Conservation (phyloP, 2,797 vertebrate genomes). For the Aythya fuligula region DNA sequence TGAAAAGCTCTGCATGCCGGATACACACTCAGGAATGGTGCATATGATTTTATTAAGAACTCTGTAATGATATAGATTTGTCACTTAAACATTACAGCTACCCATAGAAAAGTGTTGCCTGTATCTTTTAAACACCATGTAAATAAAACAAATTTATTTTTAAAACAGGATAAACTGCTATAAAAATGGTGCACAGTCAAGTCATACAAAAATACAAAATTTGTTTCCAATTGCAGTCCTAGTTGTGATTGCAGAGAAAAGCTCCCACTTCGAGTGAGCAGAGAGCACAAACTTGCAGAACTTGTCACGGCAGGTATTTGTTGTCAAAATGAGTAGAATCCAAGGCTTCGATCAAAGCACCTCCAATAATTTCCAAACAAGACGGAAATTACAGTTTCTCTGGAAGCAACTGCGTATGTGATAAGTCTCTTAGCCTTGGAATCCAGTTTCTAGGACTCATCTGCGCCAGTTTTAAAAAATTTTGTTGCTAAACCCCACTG, state of each 20-base stretch:
- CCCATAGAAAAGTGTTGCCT: constrained; percentile 73
- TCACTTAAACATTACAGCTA: constrained; percentile 73
- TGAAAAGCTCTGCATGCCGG: constrained; percentile 31
- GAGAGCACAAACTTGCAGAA: constrained; percentile 58
- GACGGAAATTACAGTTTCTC: constrained; percentile 42
- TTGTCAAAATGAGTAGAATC: constrained; percentile 69
- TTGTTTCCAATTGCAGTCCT: constrained; percentile 78
- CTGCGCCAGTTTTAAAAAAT: constrained; percentile 29
- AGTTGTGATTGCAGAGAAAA: constrained; percentile 78
- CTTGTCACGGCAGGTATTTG: constrained; percentile 54
- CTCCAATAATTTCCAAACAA: constrained; percentile 41
- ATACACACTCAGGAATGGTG: constrained; percentile 48
- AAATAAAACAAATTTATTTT: constrained; percentile 81
- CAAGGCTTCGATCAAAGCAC: constrained; percentile 56
- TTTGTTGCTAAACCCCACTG: constrained; percentile 18
- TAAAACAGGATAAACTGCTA: constrained; percentile 80
- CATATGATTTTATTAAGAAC: constrained; percentile 29
- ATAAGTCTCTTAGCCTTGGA: constrained; percentile 16
- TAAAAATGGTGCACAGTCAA: constrained; percentile 83
- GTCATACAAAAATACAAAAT: constrained; percentile 86
- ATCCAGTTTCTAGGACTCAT: constrained; percentile 54
- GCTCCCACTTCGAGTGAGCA: constrained; percentile 60
- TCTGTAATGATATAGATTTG: constrained; percentile 54
- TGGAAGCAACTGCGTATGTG: neutral
- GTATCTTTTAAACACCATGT: constrained; percentile 79